Percentiles rank a stretch among this genome's conserved stretches.
phyloP scores from a whole-genome alignment of 2,888 invertebrate species.

The Campaea margaritaria region DNA sequence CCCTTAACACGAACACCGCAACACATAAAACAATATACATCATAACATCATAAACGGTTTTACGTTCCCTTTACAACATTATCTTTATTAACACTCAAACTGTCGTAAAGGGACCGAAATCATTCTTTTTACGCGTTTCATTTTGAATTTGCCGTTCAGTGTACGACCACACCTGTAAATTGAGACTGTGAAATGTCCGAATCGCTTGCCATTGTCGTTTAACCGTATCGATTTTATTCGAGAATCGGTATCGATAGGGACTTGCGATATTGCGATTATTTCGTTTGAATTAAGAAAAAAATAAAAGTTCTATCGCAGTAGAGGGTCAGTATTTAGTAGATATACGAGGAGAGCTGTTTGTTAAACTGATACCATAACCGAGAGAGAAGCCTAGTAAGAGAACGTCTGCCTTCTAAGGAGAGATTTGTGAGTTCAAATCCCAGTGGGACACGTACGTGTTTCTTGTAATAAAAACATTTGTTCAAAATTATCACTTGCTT shows the following conservation, averaged over 20 bases:
- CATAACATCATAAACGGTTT: slow-evolving; percentile 68
- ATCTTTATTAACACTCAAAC: slow-evolving; percentile 68
- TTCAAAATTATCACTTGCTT: too few relatives aligned
- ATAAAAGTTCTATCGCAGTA: too few relatives aligned
- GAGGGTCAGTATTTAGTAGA: too few relatives aligned
- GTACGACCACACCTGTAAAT: slow-evolving; percentile 19
- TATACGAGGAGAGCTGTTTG: too few relatives aligned
- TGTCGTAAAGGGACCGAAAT: slow-evolving; percentile 63
- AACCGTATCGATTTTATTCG: slow-evolving; percentile 5
- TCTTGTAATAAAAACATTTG: too few relatives aligned
- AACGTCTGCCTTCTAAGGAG: too few relatives aligned
- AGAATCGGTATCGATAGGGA: slow-evolving; percentile 1
- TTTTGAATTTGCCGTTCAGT: slow-evolving; percentile 47
- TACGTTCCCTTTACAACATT: slow-evolving; percentile 58
- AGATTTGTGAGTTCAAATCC: too few relatives aligned
- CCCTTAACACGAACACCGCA: slow-evolving; percentile 41
- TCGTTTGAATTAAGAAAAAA: not conserved
- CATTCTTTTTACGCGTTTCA: slow-evolving; percentile 52
- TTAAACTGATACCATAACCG: too few relatives aligned
- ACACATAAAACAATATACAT: slow-evolving; percentile 54
- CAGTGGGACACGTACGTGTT: too few relatives aligned
- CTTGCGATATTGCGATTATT: not conserved
- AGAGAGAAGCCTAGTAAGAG: too few relatives aligned
- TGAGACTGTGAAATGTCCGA: slow-evolving; percentile 8
- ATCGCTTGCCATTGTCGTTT: slow-evolving; percentile 9